Evolutionary conservation across 2,888 invertebrate species (phyloP).

Genomic region (Eupithecia abbreviata): DNA sequence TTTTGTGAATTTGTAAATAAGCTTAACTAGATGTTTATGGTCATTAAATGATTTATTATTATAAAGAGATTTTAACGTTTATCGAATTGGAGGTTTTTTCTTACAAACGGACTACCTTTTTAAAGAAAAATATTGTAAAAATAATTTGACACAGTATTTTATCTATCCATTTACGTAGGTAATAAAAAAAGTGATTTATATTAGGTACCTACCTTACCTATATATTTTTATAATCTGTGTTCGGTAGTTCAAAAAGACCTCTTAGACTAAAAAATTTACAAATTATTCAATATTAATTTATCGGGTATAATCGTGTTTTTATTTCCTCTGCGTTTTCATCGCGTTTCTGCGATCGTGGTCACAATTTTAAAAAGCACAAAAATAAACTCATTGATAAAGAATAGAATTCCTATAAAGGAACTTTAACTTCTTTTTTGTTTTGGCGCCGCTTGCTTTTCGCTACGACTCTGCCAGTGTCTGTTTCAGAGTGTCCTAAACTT

Average conservation of each 20-base stretch:
- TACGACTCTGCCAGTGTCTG: too few relatives aligned
- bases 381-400: too few relatives aligned
- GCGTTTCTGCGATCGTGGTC: too few relatives aligned
- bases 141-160: too few relatives aligned
- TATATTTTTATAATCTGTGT: not conserved
- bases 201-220: not conserved
- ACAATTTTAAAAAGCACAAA: too few relatives aligned
- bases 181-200: not conserved
- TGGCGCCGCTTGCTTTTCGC: too few relatives aligned
- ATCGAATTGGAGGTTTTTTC: not conserved
- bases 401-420: too few relatives aligned
- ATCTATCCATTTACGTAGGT: not conserved
- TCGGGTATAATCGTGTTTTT: too few relatives aligned
- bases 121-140: too few relatives aligned
- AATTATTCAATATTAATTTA: not conserved
- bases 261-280: not conserved
- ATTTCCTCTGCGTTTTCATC: too few relatives aligned
- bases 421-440: too few relatives aligned
- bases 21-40: constrained; percentile 1
- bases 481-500: too few relatives aligned
- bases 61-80: not conserved
- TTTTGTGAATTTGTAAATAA: constrained; percentile 6
- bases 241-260: not conserved
- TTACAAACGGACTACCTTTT: not conserved
- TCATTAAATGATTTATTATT: constrained; percentile 5